Evolutionary conservation across 1,140 invertebrate species (phyloP), one percentile per base, ranked within the genome.

Genomic region (Zaprionus camerounensis): DNA sequence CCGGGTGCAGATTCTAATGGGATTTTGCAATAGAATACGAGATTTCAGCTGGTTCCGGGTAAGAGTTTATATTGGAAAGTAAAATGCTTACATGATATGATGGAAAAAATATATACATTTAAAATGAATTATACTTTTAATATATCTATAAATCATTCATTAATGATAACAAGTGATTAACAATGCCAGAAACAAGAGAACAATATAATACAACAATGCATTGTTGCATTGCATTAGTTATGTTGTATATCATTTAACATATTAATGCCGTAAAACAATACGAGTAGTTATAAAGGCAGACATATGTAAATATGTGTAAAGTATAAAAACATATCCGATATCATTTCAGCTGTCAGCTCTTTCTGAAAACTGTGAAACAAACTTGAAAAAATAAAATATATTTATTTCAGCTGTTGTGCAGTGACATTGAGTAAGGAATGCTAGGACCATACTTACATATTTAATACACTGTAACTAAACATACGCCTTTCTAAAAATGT

Each of bases 31-130:
- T 49, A 36, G 3, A 71, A 26, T 34, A 20, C 2, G 6, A 57
- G 36, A 71, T 64, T 65, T 46, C 5, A 71, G 22, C 7, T 55
- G 26, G 46, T 71, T 56, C 22, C 24, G 36, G 34, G 17, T 15
- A 6, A 12, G 3, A 44, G 13, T 44, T n/a, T 13, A 44, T 6
- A n/a, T 15, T 15, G 15, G 0, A 44, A 49, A 3, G 5, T 0
- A 49, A 3, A 51, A 51, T n/a, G n/a, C n/a, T 17, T 44, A 49
- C 9, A 49, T 49, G 9, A 49, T 7, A 22, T 49, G 9, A 1
- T 11, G 20, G 12, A 1, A 3, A 6, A 12, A 36, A 36, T 17
- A n/a, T 44, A 7, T 44, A n/a, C n/a, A 17, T 44, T 17, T 5
- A 17, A 6, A 36, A 4, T 5, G 12, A 56, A 55, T 20, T 22